phyloP scores from a whole-genome alignment of 2,797 vertebrate genomes.

The Argya squamiceps region DNA sequence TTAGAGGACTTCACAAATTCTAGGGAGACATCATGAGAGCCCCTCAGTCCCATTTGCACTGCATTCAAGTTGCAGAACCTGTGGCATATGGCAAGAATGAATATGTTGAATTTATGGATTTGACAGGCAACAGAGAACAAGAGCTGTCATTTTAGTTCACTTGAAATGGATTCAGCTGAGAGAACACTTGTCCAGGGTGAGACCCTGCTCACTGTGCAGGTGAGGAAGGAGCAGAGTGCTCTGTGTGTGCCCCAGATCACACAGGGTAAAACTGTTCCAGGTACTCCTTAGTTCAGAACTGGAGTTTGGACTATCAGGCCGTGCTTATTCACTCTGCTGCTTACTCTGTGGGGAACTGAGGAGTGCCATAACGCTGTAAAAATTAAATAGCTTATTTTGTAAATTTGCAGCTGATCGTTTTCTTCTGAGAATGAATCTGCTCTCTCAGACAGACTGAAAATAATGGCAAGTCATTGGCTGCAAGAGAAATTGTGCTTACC shows the following conservation, averaged over 20 bases:
- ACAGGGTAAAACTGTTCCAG: not conserved
- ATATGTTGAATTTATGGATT: not conserved
- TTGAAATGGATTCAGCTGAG: not conserved
- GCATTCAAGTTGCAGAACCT: not conserved
- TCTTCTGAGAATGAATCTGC: not conserved
- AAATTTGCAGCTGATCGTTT: not conserved
- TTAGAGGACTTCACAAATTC: not conserved
- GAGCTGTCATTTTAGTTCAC: not conserved
- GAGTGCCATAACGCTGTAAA: not conserved
- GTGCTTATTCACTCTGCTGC: not conserved
- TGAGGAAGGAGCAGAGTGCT: not conserved
- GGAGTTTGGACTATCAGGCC: rapidly evolving
- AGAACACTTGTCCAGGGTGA: not conserved
- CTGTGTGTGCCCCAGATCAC: not conserved
- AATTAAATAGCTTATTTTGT: not conserved
- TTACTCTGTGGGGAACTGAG: not conserved
- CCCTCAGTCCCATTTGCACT: not conserved
- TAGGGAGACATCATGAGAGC: rapidly evolving
- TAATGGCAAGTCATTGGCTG: not conserved
- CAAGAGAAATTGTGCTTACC: not conserved
- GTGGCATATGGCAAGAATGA: not conserved
- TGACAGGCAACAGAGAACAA: not conserved
- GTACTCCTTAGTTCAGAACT: not conserved
- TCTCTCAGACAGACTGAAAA: not conserved
- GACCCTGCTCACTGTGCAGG: not conserved